Conservation (phyloP, 2,888 invertebrate genomes). For the Nebria brevicollis region DNA sequence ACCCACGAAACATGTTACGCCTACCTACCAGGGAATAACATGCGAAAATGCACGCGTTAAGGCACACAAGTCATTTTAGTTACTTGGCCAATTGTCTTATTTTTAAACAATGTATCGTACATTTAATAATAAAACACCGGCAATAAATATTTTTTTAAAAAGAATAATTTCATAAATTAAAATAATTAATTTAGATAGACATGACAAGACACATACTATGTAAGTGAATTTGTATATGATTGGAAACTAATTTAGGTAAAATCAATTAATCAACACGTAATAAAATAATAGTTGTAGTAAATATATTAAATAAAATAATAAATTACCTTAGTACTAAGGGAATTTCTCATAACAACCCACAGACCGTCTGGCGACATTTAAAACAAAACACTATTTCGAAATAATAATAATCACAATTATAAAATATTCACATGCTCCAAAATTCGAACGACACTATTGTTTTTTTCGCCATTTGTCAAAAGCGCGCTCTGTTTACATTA, state of each 20-base stretch:
- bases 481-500: neutral
- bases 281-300: too few relatives aligned
- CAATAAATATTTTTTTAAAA: too few relatives aligned
- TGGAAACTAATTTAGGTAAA: too few relatives aligned
- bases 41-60: neutral
- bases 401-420: neutral
- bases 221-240: too few relatives aligned
- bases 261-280: too few relatives aligned
- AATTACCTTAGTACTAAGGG: constrained; percentile 39
- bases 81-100: too few relatives aligned
- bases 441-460: neutral
- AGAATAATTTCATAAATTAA: too few relatives aligned
- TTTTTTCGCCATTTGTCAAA: neutral
- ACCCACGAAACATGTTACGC: neutral
- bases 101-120: too few relatives aligned
- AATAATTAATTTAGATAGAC: too few relatives aligned
- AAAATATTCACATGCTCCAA: neutral
- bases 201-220: too few relatives aligned
- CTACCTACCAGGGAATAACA: neutral
- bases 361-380: constrained; percentile 44
- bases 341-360: constrained; percentile 45
- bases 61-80: too few relatives aligned
- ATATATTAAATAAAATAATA: constrained; percentile 5
- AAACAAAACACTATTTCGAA: constrained; percentile 8
- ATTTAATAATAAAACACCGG: too few relatives aligned